Evolutionary conservation across 30 jellyfish, hydroid and myxozoan genomes (phyloP), one percentile per base, ranked within the genome.

Genomic region (Cassiopea andromeda): DNA sequence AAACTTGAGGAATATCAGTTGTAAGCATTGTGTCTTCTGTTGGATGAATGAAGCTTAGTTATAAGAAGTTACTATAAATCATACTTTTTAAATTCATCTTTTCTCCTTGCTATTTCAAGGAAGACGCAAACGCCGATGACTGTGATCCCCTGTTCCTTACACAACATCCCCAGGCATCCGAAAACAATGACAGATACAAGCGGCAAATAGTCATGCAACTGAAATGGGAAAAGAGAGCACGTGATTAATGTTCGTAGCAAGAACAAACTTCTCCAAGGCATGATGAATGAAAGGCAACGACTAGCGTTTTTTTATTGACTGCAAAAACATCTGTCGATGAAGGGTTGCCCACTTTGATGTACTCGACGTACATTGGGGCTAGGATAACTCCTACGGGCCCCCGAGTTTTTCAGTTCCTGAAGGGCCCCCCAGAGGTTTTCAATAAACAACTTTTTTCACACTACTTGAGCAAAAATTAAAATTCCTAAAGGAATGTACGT

Each of bases 71-170:
- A 64, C 15, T 14, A 14, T 19, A 14, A 70, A 70, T 19, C 54
- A 2, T 70, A 70, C 79, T 70, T 70, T 19, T 70, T 70, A 1
- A 70, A 14, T 0, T 70, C 79, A 1, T 70, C 79, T 43, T 54
- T 70, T 54, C 79, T 50, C 79, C 79, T 19, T 70, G 79, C 49
- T 70, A 91, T 3, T 43, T 95, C 97, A 18, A 85, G 79, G 1
- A 68, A 77, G 48, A 95, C 72, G 84, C 97, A 95, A 48, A 91
- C 96, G 48, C 95, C 97, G 57, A 95, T 85, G 8, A 84, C 93
- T 14, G 96, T 95, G 66, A 90, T 93, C 16, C 98, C 97, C 73
- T 90, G 96, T 60, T 95, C 99, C 67, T 95, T 95, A 66, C 90
- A 79, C 58, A 95, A 93, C 95, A 95, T 90, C 44, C 97, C 83